Evolutionary conservation across 2,113 vertebrate species (phyloP).

Genomic region (Circaetus gallicus): DNA sequence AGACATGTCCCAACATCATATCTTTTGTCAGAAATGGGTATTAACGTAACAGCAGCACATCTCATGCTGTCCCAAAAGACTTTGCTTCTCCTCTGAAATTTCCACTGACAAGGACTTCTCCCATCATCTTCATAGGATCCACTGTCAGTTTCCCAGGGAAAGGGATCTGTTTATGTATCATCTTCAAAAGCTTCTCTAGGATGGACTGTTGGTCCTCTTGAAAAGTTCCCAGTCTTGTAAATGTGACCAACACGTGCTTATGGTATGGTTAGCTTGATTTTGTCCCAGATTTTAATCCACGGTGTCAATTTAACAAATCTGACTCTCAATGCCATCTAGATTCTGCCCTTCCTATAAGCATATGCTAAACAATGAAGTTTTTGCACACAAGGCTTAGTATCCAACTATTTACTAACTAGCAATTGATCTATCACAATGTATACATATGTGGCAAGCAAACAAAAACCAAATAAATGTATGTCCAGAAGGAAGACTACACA

Average conservation of each 20-base stretch:
- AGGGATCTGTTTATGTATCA: not conserved
- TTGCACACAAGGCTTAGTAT: not conserved
- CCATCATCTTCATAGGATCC: not conserved
- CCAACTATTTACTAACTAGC: not conserved
- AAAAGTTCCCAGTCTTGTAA: not conserved
- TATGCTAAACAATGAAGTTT: not conserved
- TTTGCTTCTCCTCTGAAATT: not conserved
- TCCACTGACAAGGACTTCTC: not conserved
- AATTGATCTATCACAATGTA: not conserved
- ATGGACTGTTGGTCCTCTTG: not conserved
- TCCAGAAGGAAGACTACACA: not conserved
- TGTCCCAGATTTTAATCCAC: not conserved
- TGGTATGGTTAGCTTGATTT: not conserved
- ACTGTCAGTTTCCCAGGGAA: not conserved
- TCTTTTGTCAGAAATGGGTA: not conserved
- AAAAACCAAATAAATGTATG: not conserved
- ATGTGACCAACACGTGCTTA: rapidly evolving
- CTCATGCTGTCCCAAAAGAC: not conserved
- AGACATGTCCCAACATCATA: not conserved
- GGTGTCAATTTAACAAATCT: not conserved
- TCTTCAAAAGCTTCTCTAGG: not conserved
- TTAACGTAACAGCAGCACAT: not conserved
- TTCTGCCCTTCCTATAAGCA: not conserved
- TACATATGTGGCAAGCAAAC: not conserved
- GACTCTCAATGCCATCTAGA: not conserved